Percentiles rank a stretch among this genome's conserved stretches.
Evolutionary conservation across 2,888 invertebrate genomes (phyloP).

Genomic region (Drosophila barbarae): DNA sequence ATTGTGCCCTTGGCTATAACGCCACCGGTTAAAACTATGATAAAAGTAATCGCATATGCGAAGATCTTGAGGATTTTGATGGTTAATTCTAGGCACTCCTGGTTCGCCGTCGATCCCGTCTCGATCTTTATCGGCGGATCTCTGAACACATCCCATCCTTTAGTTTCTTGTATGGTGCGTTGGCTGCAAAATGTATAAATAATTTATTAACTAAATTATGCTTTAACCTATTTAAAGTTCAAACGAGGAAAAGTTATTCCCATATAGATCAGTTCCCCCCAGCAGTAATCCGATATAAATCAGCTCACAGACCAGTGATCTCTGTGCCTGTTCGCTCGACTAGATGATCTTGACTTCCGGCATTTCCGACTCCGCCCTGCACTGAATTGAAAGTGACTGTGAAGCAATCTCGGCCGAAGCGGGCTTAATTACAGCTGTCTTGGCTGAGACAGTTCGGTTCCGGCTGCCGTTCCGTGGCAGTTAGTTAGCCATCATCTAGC

Average conservation of each 20-base stretch:
- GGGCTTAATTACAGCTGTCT: constrained; percentile 46
- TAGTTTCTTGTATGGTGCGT: constrained; percentile 91
- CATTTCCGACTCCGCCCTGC: constrained; percentile 48
- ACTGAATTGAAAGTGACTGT: constrained; percentile 55
- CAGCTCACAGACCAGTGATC: constrained; percentile 23
- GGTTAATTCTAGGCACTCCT: constrained; percentile 91
- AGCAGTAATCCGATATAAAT: constrained; percentile 17
- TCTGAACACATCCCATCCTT: constrained; percentile 98
- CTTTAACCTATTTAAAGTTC: too few species aligned
- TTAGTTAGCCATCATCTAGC: constrained; percentile 18
- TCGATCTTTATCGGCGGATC: constrained; percentile 94
- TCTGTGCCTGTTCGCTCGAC: constrained; percentile 14
- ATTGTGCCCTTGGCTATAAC: constrained; percentile 93
- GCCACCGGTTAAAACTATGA: constrained; percentile 90
- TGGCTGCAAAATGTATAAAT: constrained; percentile 81
- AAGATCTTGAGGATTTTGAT: constrained; percentile 91
- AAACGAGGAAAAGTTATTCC: too few species aligned
- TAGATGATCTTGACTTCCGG: constrained; percentile 52
- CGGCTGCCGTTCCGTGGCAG: constrained; percentile 41
- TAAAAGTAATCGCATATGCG: constrained; percentile 91
- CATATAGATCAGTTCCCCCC: not conserved
- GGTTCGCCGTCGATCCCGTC: constrained; percentile 92
- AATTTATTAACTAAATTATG: not conserved
- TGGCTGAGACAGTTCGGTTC: constrained; percentile 49
- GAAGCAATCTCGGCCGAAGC: constrained; percentile 44